Base-by-base conservation (phyloP, 2,888 invertebrate species). In the Calliopum simillimum region DNA sequence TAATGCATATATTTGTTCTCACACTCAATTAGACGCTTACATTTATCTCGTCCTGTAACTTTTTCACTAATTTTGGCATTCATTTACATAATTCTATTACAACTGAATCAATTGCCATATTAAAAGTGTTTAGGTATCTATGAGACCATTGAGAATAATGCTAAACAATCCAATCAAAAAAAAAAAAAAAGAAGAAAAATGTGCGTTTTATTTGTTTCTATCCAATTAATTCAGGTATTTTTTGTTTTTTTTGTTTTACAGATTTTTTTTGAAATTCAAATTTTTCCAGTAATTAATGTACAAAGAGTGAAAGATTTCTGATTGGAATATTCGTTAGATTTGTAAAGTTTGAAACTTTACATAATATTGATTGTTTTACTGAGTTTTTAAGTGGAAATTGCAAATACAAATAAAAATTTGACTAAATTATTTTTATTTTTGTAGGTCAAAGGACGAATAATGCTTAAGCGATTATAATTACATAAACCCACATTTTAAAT, bases 401-500 rank as follows among this genome's bases (percentile, higher is more conserved):
- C 56, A 33, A 59, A 59, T 33, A n/a, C 11, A 51, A 51, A 51
- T 8, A 51, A 51, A 21, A 51, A n/a, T n/a, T 13, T 13, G 19
- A 51, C 16, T 51, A 19, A 16, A 51, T 14, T n/a, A 16, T 19
- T 51, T 49, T 12, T 51, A 51, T 51, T 12, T 16, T 21, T 51
- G n/a, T 33, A 33, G 33, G 1, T 33, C 8, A 33, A 33, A 33
- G 33, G 4, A 6, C 33, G 33, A 33, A 33, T 66, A 56, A 66
- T 66, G 65, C 65, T 66, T 66, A 66, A 66, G 65, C 65, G 65
- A 66, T 66, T 66, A 66, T 66, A 19, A 51, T 16, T 33, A 41
- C 11, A 53, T 11, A 33, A 8, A 11, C n/a, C n/a, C 33, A 33
- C 33, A 33, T 33, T 47, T 23, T 62, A 21, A 21, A 44, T 47